Conservation (phyloP, 2,113 vertebrate species). For the Catharus minimus region DNA sequence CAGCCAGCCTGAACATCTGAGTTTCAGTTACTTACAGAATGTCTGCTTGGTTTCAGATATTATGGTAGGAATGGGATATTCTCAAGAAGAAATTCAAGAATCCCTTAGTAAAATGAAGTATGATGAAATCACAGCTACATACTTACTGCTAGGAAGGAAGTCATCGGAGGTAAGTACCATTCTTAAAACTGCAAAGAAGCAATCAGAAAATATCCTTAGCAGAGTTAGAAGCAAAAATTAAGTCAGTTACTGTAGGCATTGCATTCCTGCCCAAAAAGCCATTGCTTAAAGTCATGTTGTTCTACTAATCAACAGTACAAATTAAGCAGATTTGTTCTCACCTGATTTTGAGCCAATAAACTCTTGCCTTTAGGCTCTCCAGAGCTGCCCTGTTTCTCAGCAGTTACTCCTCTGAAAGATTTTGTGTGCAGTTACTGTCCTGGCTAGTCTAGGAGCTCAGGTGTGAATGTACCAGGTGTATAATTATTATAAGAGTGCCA, state of each 20-base stretch:
- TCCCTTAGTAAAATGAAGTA: constrained; percentile 99
- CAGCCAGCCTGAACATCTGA: not conserved
- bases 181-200: not conserved
- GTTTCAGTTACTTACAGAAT: not conserved
- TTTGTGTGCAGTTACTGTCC: not conserved
- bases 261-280: not conserved
- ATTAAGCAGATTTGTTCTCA: not conserved
- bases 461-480: not conserved
- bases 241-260: not conserved
- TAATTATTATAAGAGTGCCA: not conserved
- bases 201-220: not conserved
- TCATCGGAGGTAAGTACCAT: constrained; percentile 87
- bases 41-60: constrained; percentile 81
- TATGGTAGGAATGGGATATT: constrained; percentile 98
- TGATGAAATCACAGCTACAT: constrained; percentile 96
- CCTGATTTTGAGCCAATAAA: not conserved
- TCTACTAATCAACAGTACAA: not conserved
- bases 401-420: not conserved
- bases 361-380: not conserved
- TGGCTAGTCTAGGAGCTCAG: not conserved
- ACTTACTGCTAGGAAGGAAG: constrained; percentile 94
- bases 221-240: not conserved
- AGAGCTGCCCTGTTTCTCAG: not conserved
- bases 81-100: constrained; percentile 96
- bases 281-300: not conserved